These are phyloP conservation scores for Palythoa caribaeorum DNA, from an alignment of 92 coral and sea anemone genomes.

Conservation along the genomic window DNA sequence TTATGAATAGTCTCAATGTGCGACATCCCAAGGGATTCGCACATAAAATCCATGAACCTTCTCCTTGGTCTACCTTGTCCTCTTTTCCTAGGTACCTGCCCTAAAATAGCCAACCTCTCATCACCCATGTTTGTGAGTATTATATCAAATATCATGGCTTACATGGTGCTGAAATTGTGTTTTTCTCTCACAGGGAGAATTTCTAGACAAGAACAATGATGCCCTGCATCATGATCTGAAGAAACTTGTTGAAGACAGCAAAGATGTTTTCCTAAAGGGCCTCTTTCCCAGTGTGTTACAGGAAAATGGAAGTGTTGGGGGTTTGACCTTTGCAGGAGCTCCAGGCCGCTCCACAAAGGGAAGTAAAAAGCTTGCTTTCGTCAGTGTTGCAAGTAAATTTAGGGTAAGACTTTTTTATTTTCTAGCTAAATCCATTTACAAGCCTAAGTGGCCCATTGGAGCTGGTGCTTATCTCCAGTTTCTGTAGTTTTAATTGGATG, in stretches of 20 bases:
- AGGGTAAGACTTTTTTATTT: slow-evolving; percentile 68
- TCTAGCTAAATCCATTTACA: background rate
- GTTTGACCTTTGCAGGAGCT: slow-evolving; percentile 68
- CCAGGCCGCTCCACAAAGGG: slow-evolving; percentile 49
- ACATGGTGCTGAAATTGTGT: background rate
- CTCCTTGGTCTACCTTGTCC: too few species aligned
- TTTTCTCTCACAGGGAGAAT: slow-evolving; percentile 71
- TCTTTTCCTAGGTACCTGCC: background rate
- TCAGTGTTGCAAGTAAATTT: slow-evolving; percentile 93
- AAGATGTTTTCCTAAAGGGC: slow-evolving; percentile 90
- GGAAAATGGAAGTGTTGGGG: slow-evolving; percentile 62
- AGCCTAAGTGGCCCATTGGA: too few species aligned
- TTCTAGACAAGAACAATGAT: slow-evolving; percentile 94
- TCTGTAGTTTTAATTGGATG: too few species aligned
- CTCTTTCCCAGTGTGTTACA: slow-evolving; percentile 79
- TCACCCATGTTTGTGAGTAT: background rate
- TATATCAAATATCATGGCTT: background rate
- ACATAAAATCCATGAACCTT: too few species aligned
- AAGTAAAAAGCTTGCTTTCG: slow-evolving; percentile 94
- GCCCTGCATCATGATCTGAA: slow-evolving; percentile 94
- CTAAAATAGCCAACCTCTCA: too few species aligned
- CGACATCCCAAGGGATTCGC: too few species aligned
- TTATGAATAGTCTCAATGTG: too few species aligned
- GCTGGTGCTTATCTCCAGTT: too few species aligned
- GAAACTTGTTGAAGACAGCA: slow-evolving; percentile 92